Percentiles rank a stretch among this genome's conserved stretches.
Conservation (phyloP, 2,888 invertebrate genomes). For the Hypercompe scribonia region DNA sequence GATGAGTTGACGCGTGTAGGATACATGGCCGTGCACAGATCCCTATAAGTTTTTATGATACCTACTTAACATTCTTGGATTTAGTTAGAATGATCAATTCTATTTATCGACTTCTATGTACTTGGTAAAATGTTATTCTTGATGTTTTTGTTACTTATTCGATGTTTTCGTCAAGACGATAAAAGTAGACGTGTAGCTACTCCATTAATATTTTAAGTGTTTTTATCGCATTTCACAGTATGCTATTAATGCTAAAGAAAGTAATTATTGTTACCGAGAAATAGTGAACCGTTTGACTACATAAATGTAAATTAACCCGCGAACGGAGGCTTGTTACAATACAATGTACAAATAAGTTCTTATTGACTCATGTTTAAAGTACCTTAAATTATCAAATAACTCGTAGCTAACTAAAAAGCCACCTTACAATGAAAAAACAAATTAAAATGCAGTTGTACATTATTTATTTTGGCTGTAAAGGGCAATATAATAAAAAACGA, state of each 20-base stretch:
- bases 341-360: neutral
- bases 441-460: conserved; percentile 25
- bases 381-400: neutral
- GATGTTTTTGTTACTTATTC: conserved; percentile 38
- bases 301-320: neutral
- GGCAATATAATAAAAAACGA: conserved; percentile 67
- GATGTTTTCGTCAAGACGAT: conserved; percentile 29
- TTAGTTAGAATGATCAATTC: conserved; percentile 47
- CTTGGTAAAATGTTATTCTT: conserved; percentile 42
- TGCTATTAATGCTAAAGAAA: neutral
- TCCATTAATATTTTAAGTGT: neutral
- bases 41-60: conserved; percentile 62
- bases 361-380: neutral
- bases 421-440: conserved; percentile 11
- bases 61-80: conserved; percentile 52
- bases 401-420: neutral
- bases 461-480: conserved; percentile 56
- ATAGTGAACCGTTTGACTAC: neutral
- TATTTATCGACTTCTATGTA: conserved; percentile 47
- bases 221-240: too few relatives aligned
- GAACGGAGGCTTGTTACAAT: neutral
- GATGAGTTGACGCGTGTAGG: conserved; percentile 76
- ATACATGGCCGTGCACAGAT: conserved; percentile 55
- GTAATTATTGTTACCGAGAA: neutral
- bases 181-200: neutral